Percentiles rank a stretch among this genome's conserved stretches.
phyloP scores from a whole-genome alignment of 2,113 vertebrate species.

The Chauna torquata region DNA sequence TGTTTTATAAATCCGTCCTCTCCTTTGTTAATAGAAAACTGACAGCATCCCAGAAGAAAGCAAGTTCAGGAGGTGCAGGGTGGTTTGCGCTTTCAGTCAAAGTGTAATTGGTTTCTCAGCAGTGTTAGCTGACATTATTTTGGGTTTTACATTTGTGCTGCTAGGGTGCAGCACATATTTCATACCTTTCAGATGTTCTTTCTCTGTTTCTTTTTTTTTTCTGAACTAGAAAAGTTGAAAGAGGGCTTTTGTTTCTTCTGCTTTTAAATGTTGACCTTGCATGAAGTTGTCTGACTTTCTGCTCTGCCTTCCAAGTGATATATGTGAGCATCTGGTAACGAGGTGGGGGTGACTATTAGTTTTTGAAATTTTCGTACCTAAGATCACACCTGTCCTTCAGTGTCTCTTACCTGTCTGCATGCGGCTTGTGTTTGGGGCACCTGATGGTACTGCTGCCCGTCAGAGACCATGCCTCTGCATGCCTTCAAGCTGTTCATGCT shows the following conservation, averaged over 20 bases:
- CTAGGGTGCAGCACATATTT: background rate
- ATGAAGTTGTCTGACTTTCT: background rate
- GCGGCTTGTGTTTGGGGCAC: background rate
- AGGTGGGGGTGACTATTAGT: background rate
- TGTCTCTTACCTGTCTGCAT: background rate
- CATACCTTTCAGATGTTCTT: background rate
- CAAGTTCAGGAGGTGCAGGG: background rate
- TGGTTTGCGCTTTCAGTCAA: background rate
- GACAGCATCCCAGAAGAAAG: background rate
- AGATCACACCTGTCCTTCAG: background rate
- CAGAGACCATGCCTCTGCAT: background rate
- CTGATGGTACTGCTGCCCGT: background rate
- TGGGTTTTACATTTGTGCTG: background rate
- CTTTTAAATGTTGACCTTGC: slow-evolving; percentile 9
- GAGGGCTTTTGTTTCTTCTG: background rate
- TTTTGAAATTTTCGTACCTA: background rate
- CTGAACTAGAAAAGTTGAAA: background rate
- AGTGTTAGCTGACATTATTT: background rate
- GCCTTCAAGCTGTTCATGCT: background rate
- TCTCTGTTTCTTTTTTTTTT: background rate
- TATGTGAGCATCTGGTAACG: background rate
- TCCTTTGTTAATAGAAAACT: background rate
- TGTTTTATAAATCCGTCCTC: background rate
- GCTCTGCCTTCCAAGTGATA: background rate
- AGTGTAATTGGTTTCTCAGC: background rate